Base-by-base conservation (phyloP, 1,140 invertebrate species). In the Antheraea mylitta region DNA sequence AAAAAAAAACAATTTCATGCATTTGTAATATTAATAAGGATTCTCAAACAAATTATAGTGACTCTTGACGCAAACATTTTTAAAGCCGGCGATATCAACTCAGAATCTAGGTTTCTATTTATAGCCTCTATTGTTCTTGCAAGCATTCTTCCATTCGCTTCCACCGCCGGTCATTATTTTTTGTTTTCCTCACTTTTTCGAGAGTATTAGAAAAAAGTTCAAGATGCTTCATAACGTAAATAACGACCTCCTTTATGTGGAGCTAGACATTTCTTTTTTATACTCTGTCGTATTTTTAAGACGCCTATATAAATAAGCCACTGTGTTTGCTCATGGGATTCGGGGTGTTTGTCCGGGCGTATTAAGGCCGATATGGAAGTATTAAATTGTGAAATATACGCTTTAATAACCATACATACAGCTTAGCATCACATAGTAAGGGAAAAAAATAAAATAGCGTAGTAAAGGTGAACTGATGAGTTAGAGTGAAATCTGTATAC, bases 91-190 rank as follows among this genome's bases (percentile, higher is more conserved):
- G 45, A 53, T 53, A 53, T 53, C 45, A 53, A 13, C 45, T 53
- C 45, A 13, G 11, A 53, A 53, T 53, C 45, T 53, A 53, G 11
- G 16, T 13, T 53, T 60, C 42, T 65, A 69, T 65, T 69, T 61
- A 42, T 36, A 58, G 63, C 38, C 18, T 11, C 68, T 60, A 69
- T 69, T 69, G 68, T 69, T 69, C 63, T 63, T 53, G 16, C 48
- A 16, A n/a, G n/a, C 53, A 18, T 22, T 58, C 13, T 58, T 18
- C 60, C 48, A 69, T 64, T 37, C 58, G 38, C 68, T 22, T 30
- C 22, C 22, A 58, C 64, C 58, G 62, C 42, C 48, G n/a, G 42
- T 38, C 36, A 58, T 64, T 59, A 18, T 59, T 42, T 60, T 69
- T 58, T 60, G 13, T 7, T 60, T 61, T 22, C 62, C n/a, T 60